Conservation (phyloP, 2,113 vertebrate genomes). For the Prinia subflava region DNA sequence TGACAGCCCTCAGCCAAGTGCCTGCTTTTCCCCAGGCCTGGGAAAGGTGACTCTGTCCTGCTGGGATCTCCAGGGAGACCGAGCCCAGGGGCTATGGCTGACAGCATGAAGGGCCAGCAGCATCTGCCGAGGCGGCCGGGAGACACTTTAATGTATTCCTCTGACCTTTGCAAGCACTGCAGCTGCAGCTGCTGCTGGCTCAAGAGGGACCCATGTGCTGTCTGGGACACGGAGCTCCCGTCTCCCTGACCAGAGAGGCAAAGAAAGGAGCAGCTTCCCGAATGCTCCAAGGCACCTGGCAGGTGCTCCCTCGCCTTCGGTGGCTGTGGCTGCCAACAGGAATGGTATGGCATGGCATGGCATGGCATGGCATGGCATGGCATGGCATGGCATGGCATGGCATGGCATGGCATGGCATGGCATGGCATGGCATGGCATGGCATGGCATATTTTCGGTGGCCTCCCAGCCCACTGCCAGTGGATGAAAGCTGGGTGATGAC, state of each 20-base stretch:
- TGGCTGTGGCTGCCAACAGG: not conserved
- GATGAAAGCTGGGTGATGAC: not conserved
- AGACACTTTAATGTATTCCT: not conserved
- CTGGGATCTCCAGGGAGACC: not conserved
- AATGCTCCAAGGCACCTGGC: not conserved
- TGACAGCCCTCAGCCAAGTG: too few species aligned
- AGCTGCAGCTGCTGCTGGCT: not conserved
- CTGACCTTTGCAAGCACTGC: not conserved
- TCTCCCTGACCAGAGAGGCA: rapidly evolving
- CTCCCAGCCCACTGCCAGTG: not conserved
- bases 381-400: not conserved
- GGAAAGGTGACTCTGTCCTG: not conserved
- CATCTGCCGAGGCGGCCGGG: not conserved
- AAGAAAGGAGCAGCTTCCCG: not conserved
- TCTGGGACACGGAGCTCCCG: rapidly evolving
- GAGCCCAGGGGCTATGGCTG: not conserved
- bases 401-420: not conserved
- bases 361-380: too few species aligned
- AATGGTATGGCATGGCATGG: not conserved
- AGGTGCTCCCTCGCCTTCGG: not conserved
- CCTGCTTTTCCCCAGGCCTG: not conserved
- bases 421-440: not conserved
- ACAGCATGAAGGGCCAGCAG: not conserved
- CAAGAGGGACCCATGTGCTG: not conserved
- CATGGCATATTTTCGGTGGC: rapidly evolving